Percentiles rank a stretch among this genome's conserved stretches.
phyloP scores from a whole-genome alignment of 2,797 vertebrate genomes.

The Channallabes apus region DNA sequence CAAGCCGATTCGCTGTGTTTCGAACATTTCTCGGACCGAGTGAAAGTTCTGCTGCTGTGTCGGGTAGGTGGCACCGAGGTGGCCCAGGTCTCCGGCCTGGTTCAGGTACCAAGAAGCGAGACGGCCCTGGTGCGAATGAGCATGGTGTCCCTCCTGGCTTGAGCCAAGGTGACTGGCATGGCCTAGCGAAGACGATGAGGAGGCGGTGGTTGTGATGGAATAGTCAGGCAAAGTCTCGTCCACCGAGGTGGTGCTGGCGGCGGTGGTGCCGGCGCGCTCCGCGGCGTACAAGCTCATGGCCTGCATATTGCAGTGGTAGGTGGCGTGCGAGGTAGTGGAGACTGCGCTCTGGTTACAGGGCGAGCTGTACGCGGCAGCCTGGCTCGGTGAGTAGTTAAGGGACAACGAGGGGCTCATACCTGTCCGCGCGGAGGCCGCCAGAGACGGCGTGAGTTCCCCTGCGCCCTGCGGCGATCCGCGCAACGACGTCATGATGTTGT shows the following conservation, averaged over 20 bases:
- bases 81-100: conserved; percentile 88
- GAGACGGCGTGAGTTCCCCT: conserved; percentile 76
- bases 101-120: conserved; percentile 96
- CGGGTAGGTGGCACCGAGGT: conserved; percentile 84
- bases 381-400: conserved; percentile 80
- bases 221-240: conserved; percentile 91
- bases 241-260: conserved; percentile 78
- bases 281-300: conserved; percentile 96
- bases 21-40: conserved; percentile 91
- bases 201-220: conserved; percentile 79
- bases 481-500: conserved; percentile 96
- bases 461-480: conserved; percentile 86
- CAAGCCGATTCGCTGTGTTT: conserved; percentile 89
- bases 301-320: conserved; percentile 97
- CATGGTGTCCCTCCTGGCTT: conserved; percentile 83
- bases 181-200: conserved; percentile 67
- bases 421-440: conserved; percentile 75
- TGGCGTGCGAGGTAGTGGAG: conserved; percentile 81
- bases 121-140: conserved; percentile 86
- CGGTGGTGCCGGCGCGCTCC: conserved; percentile 79
- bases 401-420: conserved; percentile 80
- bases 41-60: conserved; percentile 94
- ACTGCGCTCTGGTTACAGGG: conserved; percentile 87
- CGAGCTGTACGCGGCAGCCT: conserved; percentile 86
- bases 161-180: conserved; percentile 78